phyloP scores from a whole-genome alignment of 2,113 vertebrate species.

The Cygnus atratus region DNA sequence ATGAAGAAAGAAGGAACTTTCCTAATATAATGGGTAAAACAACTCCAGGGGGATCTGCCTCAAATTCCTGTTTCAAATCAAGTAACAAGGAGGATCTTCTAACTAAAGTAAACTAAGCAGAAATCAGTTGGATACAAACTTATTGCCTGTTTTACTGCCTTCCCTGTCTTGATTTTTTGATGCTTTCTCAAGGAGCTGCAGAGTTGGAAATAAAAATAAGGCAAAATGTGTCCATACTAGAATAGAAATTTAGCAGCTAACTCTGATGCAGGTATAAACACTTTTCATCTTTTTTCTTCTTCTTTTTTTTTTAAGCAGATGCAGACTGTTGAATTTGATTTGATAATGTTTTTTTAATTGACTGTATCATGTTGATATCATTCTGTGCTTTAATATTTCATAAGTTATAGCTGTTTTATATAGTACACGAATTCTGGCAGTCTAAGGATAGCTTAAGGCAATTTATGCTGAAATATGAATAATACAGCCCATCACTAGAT shows the following conservation, averaged over 20 bases:
- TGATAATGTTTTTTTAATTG: background rate
- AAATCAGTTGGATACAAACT: background rate
- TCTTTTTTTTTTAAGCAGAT: background rate
- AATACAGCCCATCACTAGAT: background rate
- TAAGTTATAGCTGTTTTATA: background rate
- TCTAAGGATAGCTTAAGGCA: background rate
- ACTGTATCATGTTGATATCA: background rate
- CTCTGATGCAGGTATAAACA: background rate
- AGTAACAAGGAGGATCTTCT: background rate
- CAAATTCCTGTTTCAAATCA: background rate
- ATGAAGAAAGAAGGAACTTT: background rate
- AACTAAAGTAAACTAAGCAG: background rate
- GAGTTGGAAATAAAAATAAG: background rate
- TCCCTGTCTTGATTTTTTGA: background rate
- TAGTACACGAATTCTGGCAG: background rate
- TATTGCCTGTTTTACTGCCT: background rate
- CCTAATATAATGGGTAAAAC: background rate
- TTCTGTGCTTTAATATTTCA: background rate
- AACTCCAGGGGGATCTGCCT: background rate
- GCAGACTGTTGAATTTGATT: background rate
- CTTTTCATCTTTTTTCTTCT: background rate
- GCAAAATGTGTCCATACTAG: background rate
- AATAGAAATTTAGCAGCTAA: background rate
- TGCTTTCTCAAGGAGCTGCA: background rate
- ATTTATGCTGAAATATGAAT: background rate